A percentile compares a stretch with the other conserved stretches of the same genome.
phyloP scores from a whole-genome alignment of 2,797 vertebrate species.

The Tangara arthus region DNA sequence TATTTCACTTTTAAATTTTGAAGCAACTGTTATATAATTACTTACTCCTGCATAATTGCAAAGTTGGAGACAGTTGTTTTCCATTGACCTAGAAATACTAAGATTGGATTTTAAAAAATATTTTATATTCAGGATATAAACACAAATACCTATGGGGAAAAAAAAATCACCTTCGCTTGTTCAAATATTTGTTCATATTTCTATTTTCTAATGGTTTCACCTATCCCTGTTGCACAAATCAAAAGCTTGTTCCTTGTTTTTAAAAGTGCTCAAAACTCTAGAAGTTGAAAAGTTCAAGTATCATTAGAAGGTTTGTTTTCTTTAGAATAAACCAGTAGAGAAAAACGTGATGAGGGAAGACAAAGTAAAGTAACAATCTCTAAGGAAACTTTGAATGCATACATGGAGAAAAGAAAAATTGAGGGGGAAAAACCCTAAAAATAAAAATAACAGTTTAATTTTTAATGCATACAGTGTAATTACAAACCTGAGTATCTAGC shows the following conservation, averaged over 20 bases:
- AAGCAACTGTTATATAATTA: background rate
- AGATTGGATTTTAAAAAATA: background rate
- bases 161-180: background rate
- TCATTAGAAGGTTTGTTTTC: background rate
- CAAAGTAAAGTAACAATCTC: background rate
- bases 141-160: fast-evolving
- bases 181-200: background rate
- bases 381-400: background rate
- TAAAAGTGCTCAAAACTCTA: background rate
- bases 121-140: background rate
- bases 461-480: fast-evolving
- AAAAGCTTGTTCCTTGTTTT: background rate
- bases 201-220: background rate
- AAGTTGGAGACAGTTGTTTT: background rate
- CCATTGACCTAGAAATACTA: background rate
- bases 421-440: background rate
- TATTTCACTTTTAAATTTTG: background rate
- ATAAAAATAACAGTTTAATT: background rate
- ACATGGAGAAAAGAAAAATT: background rate
- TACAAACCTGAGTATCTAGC: background rate
- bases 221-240: background rate
- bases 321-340: background rate
- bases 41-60: background rate
- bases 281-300: background rate
- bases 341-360: background rate